Percentiles rank a stretch among this genome's conserved stretches.
These are phyloP conservation scores for Amphiura filiformis DNA, from an alignment of 35 echinoderm and acorn worm genomes.

Conservation along the genomic window DNA sequence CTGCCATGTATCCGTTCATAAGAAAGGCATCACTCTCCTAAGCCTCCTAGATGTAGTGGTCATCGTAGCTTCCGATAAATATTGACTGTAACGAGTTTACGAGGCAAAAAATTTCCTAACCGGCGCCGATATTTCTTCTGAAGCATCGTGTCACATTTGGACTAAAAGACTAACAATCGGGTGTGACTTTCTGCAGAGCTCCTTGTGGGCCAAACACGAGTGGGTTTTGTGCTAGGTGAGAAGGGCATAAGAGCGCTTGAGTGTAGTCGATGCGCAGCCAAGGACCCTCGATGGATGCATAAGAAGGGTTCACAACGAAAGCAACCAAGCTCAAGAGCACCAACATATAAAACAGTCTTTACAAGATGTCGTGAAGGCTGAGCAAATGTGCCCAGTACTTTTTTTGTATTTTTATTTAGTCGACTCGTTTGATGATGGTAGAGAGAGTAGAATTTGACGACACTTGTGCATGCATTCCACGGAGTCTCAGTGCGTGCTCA, in stretches of 20 bases:
- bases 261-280: not conserved
- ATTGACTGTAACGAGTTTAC: slow-evolving; percentile 7
- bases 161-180: not conserved
- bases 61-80: not conserved
- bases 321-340: slow-evolving; percentile 4
- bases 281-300: not conserved
- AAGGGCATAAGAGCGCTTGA: not conserved
- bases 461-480: slow-evolving; percentile 6
- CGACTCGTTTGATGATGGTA: not conserved
- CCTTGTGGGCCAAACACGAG: not conserved
- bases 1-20: too few relatives aligned
- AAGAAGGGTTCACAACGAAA: not conserved
- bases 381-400: not conserved
- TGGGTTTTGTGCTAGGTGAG: not conserved
- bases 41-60: not conserved
- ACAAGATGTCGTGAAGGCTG: not conserved
- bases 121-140: not conserved
- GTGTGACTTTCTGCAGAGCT: not conserved
- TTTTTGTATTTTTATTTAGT: too few relatives aligned
- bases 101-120: not conserved
- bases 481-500: not conserved
- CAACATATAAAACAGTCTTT: not conserved
- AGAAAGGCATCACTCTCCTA: not conserved
- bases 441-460: not conserved
- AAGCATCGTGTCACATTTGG: not conserved